Evolutionary conservation across 1,140 invertebrate species (phyloP).

Genomic region (Leucophenga varia): DNA sequence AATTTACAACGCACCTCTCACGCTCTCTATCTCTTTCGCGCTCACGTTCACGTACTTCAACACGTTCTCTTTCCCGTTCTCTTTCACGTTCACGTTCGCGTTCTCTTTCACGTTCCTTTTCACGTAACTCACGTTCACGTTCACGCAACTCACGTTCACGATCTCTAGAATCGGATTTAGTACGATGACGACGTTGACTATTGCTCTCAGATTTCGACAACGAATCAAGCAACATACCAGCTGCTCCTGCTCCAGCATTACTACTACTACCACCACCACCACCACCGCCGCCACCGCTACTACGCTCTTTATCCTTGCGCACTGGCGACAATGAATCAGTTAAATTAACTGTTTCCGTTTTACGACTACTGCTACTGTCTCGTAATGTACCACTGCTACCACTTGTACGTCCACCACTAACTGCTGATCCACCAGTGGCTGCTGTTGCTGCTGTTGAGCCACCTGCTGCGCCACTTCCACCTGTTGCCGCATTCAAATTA

Average conservation of each 20-base stretch:
- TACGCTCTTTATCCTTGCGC: conserved; percentile 56
- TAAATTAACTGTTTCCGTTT: conserved; percentile 13
- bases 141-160: conserved; percentile 48
- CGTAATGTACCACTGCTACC: no score
- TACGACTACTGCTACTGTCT: conserved; percentile 26
- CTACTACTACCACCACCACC: no score
- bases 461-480: not conserved
- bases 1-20: no score
- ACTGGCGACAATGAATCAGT: conserved; percentile 31
- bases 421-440: no score
- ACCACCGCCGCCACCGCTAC: conserved; percentile 3
- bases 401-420: no score
- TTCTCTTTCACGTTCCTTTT: conserved; percentile 60
- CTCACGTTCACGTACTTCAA: conserved; percentile 57
- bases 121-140: conserved; percentile 46
- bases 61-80: conserved; percentile 52
- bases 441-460: not conserved
- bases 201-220: conserved; percentile 25
- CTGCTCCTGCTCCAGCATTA: no score
- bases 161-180: conserved; percentile 58
- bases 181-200: conserved; percentile 34
- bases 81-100: conserved; percentile 57
- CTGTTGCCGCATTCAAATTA: conserved; percentile 8
- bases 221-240: no score
- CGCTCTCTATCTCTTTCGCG: conserved; percentile 40